A percentile compares a stretch with the other conserved stretches of the same genome.
phyloP scores from a whole-genome alignment of 2,888 invertebrate genomes.

The Cataglyphis cursor region DNA sequence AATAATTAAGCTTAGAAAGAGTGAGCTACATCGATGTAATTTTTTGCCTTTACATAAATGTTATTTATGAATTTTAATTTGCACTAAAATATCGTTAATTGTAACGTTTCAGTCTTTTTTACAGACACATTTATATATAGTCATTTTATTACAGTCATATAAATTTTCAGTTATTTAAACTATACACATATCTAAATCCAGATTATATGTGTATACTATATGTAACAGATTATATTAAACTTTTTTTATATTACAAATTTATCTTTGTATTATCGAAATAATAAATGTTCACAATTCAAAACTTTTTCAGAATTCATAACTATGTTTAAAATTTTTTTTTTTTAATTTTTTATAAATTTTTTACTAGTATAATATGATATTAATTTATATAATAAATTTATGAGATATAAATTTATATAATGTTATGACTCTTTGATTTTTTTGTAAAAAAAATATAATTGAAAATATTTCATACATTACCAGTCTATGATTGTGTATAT shows the following conservation, averaged over 20 bases:
- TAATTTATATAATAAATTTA: neutral
- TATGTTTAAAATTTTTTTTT: neutral
- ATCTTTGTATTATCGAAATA: neutral
- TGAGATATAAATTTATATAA: neutral
- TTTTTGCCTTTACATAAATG: conserved; percentile 24
- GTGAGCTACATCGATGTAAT: neutral
- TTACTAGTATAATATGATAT: neutral
- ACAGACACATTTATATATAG: neutral
- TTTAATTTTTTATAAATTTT: neutral
- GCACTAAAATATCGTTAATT: conserved; percentile 1
- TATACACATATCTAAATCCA: conserved; percentile 7
- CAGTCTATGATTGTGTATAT: neutral
- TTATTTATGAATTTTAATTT: conserved; percentile 49
- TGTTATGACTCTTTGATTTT: neutral
- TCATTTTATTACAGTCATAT: neutral
- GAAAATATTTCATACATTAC: neutral
- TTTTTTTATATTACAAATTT: neutral
- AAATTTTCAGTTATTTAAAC: neutral
- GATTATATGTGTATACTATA: neutral
- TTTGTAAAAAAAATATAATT: neutral
- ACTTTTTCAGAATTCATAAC: neutral
- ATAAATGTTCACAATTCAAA: neutral
- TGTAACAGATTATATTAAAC: neutral
- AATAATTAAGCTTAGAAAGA: conserved; percentile 3
- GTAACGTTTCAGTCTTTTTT: neutral